A percentile compares a stretch with the other conserved stretches of the same genome.
Evolutionary conservation across 1,140 invertebrate species (phyloP).

Genomic region (Cotesia chilonis): DNA sequence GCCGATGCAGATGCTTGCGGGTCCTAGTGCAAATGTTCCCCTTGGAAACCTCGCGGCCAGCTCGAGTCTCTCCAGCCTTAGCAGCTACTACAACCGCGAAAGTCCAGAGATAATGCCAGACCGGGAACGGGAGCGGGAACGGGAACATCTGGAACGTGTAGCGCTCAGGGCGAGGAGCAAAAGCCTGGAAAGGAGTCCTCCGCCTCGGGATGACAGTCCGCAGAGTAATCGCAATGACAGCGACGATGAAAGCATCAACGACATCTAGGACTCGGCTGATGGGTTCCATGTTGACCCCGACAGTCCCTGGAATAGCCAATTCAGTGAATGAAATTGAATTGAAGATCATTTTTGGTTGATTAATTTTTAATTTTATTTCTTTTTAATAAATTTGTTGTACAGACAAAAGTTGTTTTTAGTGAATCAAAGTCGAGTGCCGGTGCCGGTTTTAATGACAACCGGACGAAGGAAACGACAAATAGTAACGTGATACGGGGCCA

Average conservation of each 20-base stretch:
- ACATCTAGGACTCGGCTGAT: slow-evolving; percentile 53
- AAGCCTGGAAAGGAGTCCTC: slow-evolving; percentile 60
- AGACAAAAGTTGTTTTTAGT: background rate
- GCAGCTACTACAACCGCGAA: slow-evolving; percentile 74
- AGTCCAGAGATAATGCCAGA: slow-evolving; percentile 53
- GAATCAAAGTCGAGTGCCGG: background rate
- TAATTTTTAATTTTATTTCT: no score
- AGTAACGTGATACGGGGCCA: slow-evolving; percentile 34
- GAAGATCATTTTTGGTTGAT: no score
- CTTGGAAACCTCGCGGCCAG: slow-evolving; percentile 69
- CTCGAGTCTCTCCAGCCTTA: slow-evolving; percentile 69
- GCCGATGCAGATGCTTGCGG: slow-evolving; percentile 69
- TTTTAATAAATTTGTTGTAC: no score
- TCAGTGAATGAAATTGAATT: no score
- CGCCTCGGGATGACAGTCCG: slow-evolving; percentile 57
- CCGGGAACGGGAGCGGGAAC: slow-evolving; percentile 65
- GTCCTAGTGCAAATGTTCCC: slow-evolving; percentile 70
- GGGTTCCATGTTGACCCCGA: background rate
- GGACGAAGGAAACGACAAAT: slow-evolving; percentile 16
- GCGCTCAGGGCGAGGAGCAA: slow-evolving; percentile 60
- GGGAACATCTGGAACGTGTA: slow-evolving; percentile 51
- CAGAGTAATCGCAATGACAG: slow-evolving; percentile 64
- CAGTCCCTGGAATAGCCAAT: no score
- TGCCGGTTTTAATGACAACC: slow-evolving; percentile 10
- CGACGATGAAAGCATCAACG: slow-evolving; percentile 69